Evolutionary conservation across 2,113 vertebrate genomes (phyloP), one percentile per base, ranked within the genome.

Genomic region (Nesoenas mayeri): DNA sequence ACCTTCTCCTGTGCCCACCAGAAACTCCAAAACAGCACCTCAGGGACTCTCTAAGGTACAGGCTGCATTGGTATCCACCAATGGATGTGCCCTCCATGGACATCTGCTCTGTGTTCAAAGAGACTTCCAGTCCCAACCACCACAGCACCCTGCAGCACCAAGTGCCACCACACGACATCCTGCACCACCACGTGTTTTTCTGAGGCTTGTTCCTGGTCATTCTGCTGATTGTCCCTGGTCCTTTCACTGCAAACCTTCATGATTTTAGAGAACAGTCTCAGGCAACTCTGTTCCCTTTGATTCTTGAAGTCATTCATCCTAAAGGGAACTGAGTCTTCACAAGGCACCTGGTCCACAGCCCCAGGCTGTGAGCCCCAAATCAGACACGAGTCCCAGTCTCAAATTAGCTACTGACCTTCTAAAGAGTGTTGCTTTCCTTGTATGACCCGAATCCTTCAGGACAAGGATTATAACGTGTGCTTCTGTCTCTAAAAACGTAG

Each of bases 151-250:
- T 36, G 18, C 22, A 64, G 86, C 40, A 56, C 22, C 4, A 38
- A 67, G 25, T 38, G 48, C 14, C 64, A 38, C 62, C 50, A 18
- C 2, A 9, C 22, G 32, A 53, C 36, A 32, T 40, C 40, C 53
- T 31, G 19, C 16, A 14, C 17, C 15, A 6, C 38, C 44, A 65
- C 0, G 0, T 25, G 17, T 0, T 6, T 24, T 74, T 60, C 12
- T 44, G 10, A 32, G 36, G 34, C 32, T 47, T 20, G 2, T 15
- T 74, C 32, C 42, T 38, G 10, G 34, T 47, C 32, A 15, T n/a
- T 60, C 50, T 40, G 32, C 47, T 38, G 31, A 31, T 56, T 62
- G 32, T 16, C 54, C 32, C 32, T 4, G 8, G 17, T 50, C 31
- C 14, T 71, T 71, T 48, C 53, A 28, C 13, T 74, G 61, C 15